phyloP scores from a whole-genome alignment of 2,888 invertebrate species.

The Dasypogon diadema region DNA sequence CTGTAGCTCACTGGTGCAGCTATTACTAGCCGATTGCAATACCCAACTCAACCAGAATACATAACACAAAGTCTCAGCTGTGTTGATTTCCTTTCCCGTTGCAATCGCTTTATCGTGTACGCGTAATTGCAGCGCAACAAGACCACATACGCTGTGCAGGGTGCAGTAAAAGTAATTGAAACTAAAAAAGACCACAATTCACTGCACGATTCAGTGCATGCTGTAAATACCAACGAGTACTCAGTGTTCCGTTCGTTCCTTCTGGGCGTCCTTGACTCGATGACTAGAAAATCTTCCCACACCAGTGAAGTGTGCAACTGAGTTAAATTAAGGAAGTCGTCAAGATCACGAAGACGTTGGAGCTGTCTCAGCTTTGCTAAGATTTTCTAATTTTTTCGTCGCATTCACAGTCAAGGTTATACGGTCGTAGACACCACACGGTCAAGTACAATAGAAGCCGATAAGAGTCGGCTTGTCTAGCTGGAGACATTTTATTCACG shows the following conservation, averaged over 20 bases:
- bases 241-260: constrained; percentile 45
- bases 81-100: neutral
- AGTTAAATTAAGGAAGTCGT: constrained; percentile 37
- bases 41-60: constrained; percentile 23
- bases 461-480: constrained; percentile 38
- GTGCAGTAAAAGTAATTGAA: constrained; percentile 41
- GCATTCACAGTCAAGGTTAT: constrained; percentile 29
- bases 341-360: neutral
- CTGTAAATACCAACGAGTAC: constrained; percentile 37
- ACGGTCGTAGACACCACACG: constrained; percentile 32
- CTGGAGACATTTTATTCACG: constrained; percentile 35
- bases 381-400: constrained; percentile 15
- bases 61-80: constrained; percentile 28
- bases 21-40: constrained; percentile 9
- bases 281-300: constrained; percentile 45
- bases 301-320: constrained; percentile 9
- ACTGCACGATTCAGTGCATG: neutral
- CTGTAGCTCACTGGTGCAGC: neutral
- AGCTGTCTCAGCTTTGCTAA: neutral
- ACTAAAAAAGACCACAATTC: constrained; percentile 12
- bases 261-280: constrained; percentile 46
- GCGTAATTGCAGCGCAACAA: neutral
- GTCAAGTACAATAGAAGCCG: constrained; percentile 45
- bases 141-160: neutral
- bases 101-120: neutral